These are phyloP conservation scores for Heliconius erato DNA, from an alignment of 2,888 invertebrate species.

Conservation along the genomic window DNA sequence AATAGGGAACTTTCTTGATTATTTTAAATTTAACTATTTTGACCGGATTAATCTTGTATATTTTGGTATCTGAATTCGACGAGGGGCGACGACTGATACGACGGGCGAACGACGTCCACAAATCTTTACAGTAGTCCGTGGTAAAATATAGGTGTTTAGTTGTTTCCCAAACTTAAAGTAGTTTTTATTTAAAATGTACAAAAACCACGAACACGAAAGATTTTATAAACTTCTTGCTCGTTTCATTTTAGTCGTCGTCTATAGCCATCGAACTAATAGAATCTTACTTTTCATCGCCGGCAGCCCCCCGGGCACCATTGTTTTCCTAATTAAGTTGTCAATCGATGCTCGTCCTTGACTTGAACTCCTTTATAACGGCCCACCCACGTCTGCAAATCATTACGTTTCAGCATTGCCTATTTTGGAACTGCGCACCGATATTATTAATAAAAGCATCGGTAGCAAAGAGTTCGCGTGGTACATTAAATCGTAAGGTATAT, in stretches of 20 bases:
- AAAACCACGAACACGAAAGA: neutral
- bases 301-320: slow-evolving; percentile 59
- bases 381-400: slow-evolving; percentile 51
- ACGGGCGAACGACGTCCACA: too few relatives aligned
- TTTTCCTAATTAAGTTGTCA: slow-evolving; percentile 77
- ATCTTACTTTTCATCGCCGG: slow-evolving; percentile 44
- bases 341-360: slow-evolving; percentile 67
- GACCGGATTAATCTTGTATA: neutral
- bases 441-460: neutral
- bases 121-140: too few relatives aligned
- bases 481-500: neutral
- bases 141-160: too few relatives aligned
- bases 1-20: neutral
- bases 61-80: neutral
- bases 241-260: slow-evolving; percentile 23
- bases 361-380: slow-evolving; percentile 54
- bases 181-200: too few relatives aligned
- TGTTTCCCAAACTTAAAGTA: too few relatives aligned
- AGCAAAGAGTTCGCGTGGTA: neutral
- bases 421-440: slow-evolving; percentile 31
- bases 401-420: slow-evolving; percentile 38
- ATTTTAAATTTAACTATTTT: slow-evolving; percentile 8
- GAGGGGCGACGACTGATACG: too few relatives aligned
- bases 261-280: slow-evolving; percentile 32
- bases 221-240: neutral